Evolutionary conservation across 1,140 invertebrate species (phyloP).

Genomic region (Aethina tumida): DNA sequence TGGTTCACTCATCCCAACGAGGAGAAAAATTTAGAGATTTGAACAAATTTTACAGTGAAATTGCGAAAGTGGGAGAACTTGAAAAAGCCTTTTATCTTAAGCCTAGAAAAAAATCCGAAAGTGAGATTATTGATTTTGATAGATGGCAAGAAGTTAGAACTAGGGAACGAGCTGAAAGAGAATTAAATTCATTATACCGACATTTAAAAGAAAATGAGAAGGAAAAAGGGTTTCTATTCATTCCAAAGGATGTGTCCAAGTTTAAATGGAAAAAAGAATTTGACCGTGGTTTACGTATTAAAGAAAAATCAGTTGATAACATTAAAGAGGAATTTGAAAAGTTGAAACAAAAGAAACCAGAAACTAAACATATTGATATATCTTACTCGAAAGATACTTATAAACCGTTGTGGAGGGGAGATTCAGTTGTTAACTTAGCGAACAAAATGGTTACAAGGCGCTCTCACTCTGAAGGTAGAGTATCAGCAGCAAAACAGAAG

Average conservation of each 20-base stretch:
- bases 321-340: constrained; percentile 62
- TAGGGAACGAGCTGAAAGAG: constrained; percentile 72
- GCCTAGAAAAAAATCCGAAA: constrained; percentile 57
- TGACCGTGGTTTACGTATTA: constrained; percentile 68
- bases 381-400: constrained; percentile 53
- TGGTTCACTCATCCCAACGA: constrained; percentile 59
- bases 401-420: constrained; percentile 74
- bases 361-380: constrained; percentile 37
- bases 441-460: constrained; percentile 49
- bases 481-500: constrained; percentile 19
- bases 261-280: constrained; percentile 54
- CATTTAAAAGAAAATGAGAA: constrained; percentile 70
- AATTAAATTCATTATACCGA: constrained; percentile 64
- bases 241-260: constrained; percentile 57
- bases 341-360: constrained; percentile 36
- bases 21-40: constrained; percentile 77
- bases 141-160: constrained; percentile 70
- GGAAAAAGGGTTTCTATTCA: constrained; percentile 76
- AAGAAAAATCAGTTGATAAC: constrained; percentile 80
- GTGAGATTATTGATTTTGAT: constrained; percentile 78
- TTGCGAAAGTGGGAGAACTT: constrained; percentile 75
- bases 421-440: constrained; percentile 66
- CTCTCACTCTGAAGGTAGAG: constrained; percentile 28
- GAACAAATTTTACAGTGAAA: constrained; percentile 73
- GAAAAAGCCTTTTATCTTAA: constrained; percentile 63